phyloP scores from a whole-genome alignment of 2,113 vertebrate genomes.

The Bubo blakistoni region DNA sequence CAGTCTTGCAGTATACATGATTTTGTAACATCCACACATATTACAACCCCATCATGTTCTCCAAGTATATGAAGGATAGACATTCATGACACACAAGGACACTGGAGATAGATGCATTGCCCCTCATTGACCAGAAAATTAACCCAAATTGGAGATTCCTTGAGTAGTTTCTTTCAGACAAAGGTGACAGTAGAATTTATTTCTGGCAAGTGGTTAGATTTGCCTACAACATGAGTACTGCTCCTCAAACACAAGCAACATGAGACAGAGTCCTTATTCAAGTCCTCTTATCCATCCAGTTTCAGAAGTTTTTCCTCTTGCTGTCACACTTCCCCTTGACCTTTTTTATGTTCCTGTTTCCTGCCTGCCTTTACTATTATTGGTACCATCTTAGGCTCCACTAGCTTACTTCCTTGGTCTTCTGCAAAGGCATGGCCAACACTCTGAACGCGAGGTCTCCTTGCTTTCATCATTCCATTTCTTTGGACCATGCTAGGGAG shows the following conservation, averaged over 20 bases:
- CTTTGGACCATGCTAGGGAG: background rate
- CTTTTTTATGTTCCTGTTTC: background rate
- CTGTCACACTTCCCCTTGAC: background rate
- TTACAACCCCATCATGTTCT: background rate
- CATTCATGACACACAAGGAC: background rate
- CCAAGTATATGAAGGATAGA: background rate
- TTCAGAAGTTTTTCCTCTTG: background rate
- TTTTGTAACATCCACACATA: background rate
- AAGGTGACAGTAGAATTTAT: background rate
- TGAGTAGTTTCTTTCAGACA: background rate
- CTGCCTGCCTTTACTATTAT: background rate
- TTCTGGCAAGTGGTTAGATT: background rate
- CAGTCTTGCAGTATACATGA: accelerated
- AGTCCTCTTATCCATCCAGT: background rate
- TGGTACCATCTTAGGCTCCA: background rate
- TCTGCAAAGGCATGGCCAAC: background rate
- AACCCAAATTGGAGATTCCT: background rate
- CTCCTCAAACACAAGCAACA: background rate
- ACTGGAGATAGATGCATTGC: accelerated
- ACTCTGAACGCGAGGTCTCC: background rate
- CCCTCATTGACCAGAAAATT: background rate
- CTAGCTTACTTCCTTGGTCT: background rate
- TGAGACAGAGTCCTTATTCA: background rate
- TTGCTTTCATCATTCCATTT: background rate
- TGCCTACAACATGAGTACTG: background rate